A percentile compares a stretch with the other conserved stretches of the same genome.
phyloP scores from a whole-genome alignment of 1,140 invertebrate genomes.

The Plutomurus gul region DNA sequence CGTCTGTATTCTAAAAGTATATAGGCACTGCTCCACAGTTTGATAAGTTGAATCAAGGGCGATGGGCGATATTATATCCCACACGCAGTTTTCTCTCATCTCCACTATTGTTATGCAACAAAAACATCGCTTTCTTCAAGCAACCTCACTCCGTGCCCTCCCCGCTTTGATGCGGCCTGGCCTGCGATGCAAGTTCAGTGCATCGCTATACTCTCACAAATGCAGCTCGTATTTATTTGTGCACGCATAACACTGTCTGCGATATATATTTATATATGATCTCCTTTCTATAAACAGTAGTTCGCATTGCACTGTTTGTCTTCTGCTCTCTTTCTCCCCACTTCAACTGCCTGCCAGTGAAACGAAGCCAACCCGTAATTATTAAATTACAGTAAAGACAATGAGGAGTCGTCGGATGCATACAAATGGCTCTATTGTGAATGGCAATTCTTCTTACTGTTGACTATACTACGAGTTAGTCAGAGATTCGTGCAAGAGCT shows the following conservation, averaged over 20 bases:
- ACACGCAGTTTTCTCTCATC: no score
- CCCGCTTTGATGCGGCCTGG: not conserved
- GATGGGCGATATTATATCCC: no score
- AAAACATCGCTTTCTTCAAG: no score
- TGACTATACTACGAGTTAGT: no score
- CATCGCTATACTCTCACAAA: not conserved
- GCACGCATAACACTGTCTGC: not conserved
- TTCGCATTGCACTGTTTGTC: not conserved
- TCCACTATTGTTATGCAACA: no score
- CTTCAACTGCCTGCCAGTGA: not conserved
- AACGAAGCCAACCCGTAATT: constrained; percentile 48
- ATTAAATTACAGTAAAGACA: constrained; percentile 53
- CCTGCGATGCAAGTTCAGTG: not conserved
- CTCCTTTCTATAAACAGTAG: not conserved
- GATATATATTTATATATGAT: not conserved
- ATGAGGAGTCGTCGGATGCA: constrained; percentile 49
- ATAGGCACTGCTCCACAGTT: not conserved
- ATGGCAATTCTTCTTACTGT: not conserved
- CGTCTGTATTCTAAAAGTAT: not conserved
- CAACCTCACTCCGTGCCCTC: no score
- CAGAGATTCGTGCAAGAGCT: no score
- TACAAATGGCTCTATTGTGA: constrained; percentile 48
- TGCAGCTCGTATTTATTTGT: not conserved
- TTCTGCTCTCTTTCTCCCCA: not conserved
- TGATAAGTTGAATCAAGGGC: no score